These are phyloP conservation scores for Pasiphila rectangulata DNA, from an alignment of 2,888 invertebrate species.

Conservation along the genomic window DNA sequence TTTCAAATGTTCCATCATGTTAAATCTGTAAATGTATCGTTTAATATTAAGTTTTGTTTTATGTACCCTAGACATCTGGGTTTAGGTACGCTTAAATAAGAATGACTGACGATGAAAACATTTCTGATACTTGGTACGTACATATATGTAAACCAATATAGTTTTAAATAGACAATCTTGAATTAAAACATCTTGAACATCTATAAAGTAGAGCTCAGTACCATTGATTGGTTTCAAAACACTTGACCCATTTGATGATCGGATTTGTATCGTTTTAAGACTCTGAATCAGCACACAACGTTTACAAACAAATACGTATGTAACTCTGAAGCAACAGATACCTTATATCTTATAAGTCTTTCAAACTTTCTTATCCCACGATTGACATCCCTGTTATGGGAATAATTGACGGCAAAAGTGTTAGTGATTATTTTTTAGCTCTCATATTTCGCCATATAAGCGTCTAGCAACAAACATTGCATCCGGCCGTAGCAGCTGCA, in stretches of 20 bases:
- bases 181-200: no score
- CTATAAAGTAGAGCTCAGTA: no score
- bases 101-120: background rate
- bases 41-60: slow-evolving; percentile 3
- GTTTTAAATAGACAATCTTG: background rate
- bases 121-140: background rate
- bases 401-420: slow-evolving; percentile 7
- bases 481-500: slow-evolving; percentile 27
- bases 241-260: slow-evolving; percentile 39
- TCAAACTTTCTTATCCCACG: slow-evolving; percentile 40
- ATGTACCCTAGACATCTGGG: slow-evolving; percentile 17
- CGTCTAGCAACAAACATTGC: slow-evolving; percentile 30
- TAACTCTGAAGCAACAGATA: slow-evolving; percentile 6
- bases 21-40: slow-evolving; percentile 8
- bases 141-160: background rate
- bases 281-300: background rate
- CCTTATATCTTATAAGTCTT: slow-evolving; percentile 35
- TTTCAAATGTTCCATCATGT: slow-evolving; percentile 20
- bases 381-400: slow-evolving; percentile 24
- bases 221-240: slow-evolving; percentile 19
- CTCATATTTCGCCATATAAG: slow-evolving; percentile 40
- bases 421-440: slow-evolving; percentile 15
- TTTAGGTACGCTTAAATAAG: background rate
- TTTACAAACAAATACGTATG: no score
- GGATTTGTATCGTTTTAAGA: background rate